These are phyloP conservation scores for Pollenia labialis DNA, from an alignment of 2,888 invertebrate genomes.

Conservation along the genomic window DNA sequence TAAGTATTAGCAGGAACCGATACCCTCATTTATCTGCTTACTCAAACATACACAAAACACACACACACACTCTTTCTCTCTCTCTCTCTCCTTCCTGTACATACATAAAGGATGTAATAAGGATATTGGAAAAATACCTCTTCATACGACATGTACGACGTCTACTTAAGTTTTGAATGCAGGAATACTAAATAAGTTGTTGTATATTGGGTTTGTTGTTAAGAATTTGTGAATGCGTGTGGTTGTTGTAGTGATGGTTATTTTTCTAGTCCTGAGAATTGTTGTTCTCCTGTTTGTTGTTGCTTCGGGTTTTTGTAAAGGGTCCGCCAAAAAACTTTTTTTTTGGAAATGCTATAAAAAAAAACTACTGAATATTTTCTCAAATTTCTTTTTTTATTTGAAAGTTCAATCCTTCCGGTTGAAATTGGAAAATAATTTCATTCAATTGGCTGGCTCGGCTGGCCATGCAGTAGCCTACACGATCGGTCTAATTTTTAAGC, in stretches of 20 bases:
- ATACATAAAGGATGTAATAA: not conserved
- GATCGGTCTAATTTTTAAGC: too few relatives aligned
- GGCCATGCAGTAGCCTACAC: too few relatives aligned
- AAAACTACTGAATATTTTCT: too few relatives aligned
- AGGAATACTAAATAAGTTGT: conserved; percentile 15
- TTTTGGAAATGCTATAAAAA: too few relatives aligned
- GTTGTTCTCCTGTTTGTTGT: not conserved
- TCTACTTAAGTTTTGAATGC: conserved; percentile 9
- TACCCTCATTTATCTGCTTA: not conserved
- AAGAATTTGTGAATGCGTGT: not conserved
- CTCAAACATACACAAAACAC: not conserved
- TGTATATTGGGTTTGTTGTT: not conserved
- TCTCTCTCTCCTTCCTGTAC: too few relatives aligned
- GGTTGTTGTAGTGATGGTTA: not conserved
- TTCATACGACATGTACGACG: not conserved
- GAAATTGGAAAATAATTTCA: too few relatives aligned
- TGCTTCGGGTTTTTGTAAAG: not conserved
- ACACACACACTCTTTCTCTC: not conserved
- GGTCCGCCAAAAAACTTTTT: too few relatives aligned
- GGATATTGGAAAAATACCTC: conserved; percentile 30
- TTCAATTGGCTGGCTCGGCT: too few relatives aligned
- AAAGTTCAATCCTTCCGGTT: too few relatives aligned
- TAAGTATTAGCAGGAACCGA: conserved; percentile 7
- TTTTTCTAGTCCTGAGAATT: not conserved
- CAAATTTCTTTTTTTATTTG: too few relatives aligned